Evolutionary conservation across 2,113 vertebrate genomes (phyloP).

Genomic region (Lichenostomus cassidix): DNA sequence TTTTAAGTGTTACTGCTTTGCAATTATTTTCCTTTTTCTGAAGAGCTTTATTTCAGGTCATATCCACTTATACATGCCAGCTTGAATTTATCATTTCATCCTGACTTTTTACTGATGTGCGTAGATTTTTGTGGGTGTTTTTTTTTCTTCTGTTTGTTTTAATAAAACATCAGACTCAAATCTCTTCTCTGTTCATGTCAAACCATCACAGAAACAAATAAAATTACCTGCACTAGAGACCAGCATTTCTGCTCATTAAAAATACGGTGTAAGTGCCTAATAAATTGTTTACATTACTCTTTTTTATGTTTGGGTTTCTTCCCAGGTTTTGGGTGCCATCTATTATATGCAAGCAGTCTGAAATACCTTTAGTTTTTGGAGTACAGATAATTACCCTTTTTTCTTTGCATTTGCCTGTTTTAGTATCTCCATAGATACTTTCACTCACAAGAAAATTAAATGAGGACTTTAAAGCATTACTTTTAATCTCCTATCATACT

Average conservation of each 20-base stretch:
- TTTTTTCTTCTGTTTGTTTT: neutral
- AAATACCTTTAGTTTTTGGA: neutral
- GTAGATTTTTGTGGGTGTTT: neutral
- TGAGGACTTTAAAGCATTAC: neutral
- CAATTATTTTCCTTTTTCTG: conserved; percentile 14
- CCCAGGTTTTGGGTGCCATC: neutral
- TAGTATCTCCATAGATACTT: neutral
- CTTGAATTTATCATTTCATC: neutral
- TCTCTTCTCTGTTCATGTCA: neutral
- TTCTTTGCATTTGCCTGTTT: neutral
- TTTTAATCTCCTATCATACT: neutral
- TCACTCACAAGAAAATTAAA: neutral
- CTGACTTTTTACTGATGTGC: neutral
- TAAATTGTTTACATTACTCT: neutral
- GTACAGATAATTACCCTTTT: neutral
- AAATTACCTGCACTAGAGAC: neutral
- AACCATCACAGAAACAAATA: neutral
- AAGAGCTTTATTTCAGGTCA: conserved; percentile 8
- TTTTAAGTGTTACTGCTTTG: conserved; percentile 18
- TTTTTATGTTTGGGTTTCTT: neutral
- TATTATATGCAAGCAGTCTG: neutral
- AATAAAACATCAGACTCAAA: neutral
- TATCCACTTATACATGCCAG: neutral
- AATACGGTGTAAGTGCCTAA: neutral
- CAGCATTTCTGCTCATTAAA: neutral